Evolutionary conservation across 2,797 vertebrate species (phyloP).

Genomic region (Salmo trutta): DNA sequence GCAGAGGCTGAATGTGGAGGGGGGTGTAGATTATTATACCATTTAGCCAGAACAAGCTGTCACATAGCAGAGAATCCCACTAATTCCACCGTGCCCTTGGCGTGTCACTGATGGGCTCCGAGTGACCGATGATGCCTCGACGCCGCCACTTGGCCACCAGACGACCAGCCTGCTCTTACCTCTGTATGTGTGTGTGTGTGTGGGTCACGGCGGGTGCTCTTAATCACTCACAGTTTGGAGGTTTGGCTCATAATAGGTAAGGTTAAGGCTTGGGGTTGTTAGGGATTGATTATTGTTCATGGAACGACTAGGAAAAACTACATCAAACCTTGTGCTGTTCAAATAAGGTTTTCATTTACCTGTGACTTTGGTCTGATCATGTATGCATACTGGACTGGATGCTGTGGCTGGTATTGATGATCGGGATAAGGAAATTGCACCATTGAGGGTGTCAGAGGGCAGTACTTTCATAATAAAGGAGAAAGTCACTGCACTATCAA

Average conservation of each 20-base stretch:
- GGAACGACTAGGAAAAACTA: neutral
- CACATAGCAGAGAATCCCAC: conserved; percentile 74
- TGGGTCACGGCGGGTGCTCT: neutral
- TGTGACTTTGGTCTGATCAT: conserved; percentile 42
- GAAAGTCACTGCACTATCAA: conserved; percentile 18
- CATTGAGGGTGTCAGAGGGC: conserved; percentile 44
- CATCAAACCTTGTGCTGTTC: neutral
- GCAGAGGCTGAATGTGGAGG: conserved; percentile 36
- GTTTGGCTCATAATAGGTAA: neutral
- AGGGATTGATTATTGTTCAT: neutral
- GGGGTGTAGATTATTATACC: conserved; percentile 78
- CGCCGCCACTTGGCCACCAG: conserved; percentile 60
- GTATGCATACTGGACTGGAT: conserved; percentile 44
- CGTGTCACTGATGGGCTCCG: conserved; percentile 67
- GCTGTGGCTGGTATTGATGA: conserved; percentile 45
- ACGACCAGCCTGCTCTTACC: conserved; percentile 31
- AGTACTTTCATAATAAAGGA: neutral
- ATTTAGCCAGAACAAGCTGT: conserved; percentile 81
- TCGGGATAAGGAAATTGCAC: conserved; percentile 44
- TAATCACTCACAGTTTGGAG: neutral
- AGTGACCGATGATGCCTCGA: conserved; percentile 68
- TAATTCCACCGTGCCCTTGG: conserved; percentile 78
- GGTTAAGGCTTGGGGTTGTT: neutral
- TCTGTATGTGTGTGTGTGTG: conserved; percentile 13
- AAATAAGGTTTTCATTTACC: neutral